Base-by-base conservation (phyloP, 2,113 vertebrate species). In the Erythrolamprus reginae region DNA sequence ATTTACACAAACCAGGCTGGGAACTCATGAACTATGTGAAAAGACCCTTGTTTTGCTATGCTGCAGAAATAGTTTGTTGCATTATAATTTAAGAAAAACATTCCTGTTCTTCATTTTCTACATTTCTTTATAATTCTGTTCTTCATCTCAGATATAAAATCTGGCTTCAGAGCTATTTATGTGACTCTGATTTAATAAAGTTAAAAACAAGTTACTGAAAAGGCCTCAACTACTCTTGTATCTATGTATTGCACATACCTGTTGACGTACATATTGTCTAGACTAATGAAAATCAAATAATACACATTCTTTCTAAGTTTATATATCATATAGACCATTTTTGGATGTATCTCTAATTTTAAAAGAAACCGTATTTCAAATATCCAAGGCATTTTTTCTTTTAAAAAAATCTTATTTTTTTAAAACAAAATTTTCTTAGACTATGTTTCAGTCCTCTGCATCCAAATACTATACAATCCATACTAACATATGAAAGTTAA, bases 171-270 rank as follows among this genome's bases (percentile, higher is more conserved):
- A 94, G 87, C 45, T 89, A 3, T 83, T 89, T 48, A 51, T 45
- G 83, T 85, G 13, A 90, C 21, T 38, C 88, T 90, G 21, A 12
- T 82, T 82, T 82, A n/a, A 93, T 51, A 65, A 70, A 95, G 88
- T 56, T 90, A 61, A 93, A 93, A 94, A 85, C 0, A 47, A 93
- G 88, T 28, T 48, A 26, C 19, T 56, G 88, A 52, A 53, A 91
- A 58, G 56, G 87, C 38, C 12, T 0, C 5, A 4, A 23, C 26
- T 50, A 50, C 51, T 48, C 12, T 13, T 10, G 6, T 23, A n/a
- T 38, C 15, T 21, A 47, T 47, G 5, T 33, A 48, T 23, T 84
- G 48, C 45, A 21, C 53, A 12, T 6, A 33, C 23, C 9, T 56
- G 52, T 53, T 42, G 26, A 19, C n/a, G 55, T 53, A 55, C 38